Base-by-base conservation (phyloP, 2,888 invertebrate genomes). In the Acleris sparsana region DNA sequence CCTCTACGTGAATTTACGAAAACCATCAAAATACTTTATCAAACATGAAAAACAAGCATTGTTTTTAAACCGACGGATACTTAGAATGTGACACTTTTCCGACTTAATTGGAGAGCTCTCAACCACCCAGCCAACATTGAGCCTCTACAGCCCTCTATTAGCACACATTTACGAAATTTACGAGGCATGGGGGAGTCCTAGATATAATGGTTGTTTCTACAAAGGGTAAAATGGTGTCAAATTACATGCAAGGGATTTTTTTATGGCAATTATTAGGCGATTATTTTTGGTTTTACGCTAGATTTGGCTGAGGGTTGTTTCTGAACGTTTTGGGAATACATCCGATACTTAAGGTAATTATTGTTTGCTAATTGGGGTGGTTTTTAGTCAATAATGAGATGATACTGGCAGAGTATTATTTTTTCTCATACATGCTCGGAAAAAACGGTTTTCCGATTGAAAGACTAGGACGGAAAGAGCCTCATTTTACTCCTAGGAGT, bases 211-310 rank as follows among this genome's bases (percentile, higher is more conserved):
- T 57, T 51, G 29, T 22, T 51, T 17, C 13, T 51, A 51, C 59
- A 65, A 65, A 60, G 67, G 63, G 63, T 59, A 29, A 60, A 53
- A 46, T 49, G 58, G 67, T 67, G 60, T 67, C 67, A 52, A 51
- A 60, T 67, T 56, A 60, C 67, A 33, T 44, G 33, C 25, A 29
- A 18, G 61, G 51, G 52, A 25, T 33, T 65, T 65, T 64, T 39
- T 65, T 65, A 55, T 51, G 29, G 52, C 61, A 62, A 68, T 68
- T 68, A 64, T 58, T 25, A n/a, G 61, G 53, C 52, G 18, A 68
- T 64, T 68, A 65, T 65, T 64, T 68, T 62, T 57, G 65, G 65
- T 65, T 68, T 39, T 66, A 65, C 58, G 65, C 58, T 66, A 63
- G 60, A 67, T 63, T 63, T 63, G 56, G 55, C 33, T 53, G 44